These are phyloP conservation scores for Intellagama lesueurii DNA, from an alignment of 2,797 vertebrate species.

Conservation along the genomic window DNA sequence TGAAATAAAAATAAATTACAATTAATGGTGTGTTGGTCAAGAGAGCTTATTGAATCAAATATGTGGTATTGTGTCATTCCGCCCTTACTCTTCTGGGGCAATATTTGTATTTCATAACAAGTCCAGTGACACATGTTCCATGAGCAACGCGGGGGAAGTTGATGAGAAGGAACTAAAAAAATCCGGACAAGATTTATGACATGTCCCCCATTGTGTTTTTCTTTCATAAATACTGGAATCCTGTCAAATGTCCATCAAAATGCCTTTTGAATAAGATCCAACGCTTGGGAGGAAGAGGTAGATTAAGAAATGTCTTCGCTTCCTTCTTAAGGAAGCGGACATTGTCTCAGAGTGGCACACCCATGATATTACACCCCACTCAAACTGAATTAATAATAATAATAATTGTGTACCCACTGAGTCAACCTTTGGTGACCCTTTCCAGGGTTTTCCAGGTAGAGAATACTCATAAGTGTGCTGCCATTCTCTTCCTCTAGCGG, in stretches of 20 bases:
- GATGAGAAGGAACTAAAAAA: conserved; percentile 64
- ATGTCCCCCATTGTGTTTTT: conserved; percentile 44
- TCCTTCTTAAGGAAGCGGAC: conserved; percentile 11
- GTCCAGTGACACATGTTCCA: conserved; percentile 60
- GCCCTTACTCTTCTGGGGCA: conserved; percentile 46
- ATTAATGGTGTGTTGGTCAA: not conserved
- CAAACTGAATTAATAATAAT: no score
- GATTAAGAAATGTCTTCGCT: conserved; percentile 52
- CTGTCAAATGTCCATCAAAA: conserved; percentile 58
- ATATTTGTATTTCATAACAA: conserved; percentile 45
- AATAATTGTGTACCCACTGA: no score
- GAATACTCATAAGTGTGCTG: no score
- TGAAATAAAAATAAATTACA: not conserved
- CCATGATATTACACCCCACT: no score
- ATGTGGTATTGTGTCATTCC: not conserved
- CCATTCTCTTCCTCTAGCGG: no score
- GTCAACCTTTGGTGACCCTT: no score
- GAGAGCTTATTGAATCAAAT: conserved; percentile 29
- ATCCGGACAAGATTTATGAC: conserved; percentile 62
- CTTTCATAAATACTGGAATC: conserved; percentile 67
- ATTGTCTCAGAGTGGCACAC: no score
- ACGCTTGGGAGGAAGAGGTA: conserved; percentile 30
- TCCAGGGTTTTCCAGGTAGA: no score
- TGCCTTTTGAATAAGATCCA: conserved; percentile 52
- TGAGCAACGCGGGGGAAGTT: conserved; percentile 64